phyloP scores from a whole-genome alignment of 2,113 vertebrate genomes.

The Leptosomus discolor region DNA sequence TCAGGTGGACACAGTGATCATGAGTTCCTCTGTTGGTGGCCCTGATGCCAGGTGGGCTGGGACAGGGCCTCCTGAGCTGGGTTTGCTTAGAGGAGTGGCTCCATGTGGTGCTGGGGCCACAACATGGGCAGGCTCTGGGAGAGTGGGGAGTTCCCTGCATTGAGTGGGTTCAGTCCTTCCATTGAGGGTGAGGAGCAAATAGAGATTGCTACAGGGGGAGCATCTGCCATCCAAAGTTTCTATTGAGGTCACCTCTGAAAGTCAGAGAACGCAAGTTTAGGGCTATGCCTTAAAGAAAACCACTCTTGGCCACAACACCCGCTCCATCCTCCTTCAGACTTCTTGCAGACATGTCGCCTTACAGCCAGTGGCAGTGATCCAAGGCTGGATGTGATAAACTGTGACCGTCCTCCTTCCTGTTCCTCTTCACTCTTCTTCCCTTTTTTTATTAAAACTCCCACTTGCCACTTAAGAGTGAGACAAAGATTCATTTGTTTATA shows the following conservation, averaged over 20 bases:
- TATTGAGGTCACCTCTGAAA: not conserved
- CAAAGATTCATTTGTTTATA: not conserved
- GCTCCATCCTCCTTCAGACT: not conserved
- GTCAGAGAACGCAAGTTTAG: not conserved
- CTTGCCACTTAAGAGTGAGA: not conserved
- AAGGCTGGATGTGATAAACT: not conserved
- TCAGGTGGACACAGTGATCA: fast-evolving
- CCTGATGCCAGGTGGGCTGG: not conserved
- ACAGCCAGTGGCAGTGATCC: not conserved
- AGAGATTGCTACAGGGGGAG: not conserved
- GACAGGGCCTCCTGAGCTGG: not conserved
- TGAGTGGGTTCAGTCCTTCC: fast-evolving
- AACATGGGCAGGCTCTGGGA: not conserved
- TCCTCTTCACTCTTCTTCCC: not conserved
- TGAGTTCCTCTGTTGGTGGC: not conserved
- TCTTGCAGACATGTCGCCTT: not conserved
- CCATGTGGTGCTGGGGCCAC: not conserved
- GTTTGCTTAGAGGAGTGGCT: not conserved
- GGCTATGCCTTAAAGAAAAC: not conserved
- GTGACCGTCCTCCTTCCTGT: not conserved
- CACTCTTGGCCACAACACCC: not conserved
- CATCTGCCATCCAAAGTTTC: not conserved
- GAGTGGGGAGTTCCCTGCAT: not conserved
- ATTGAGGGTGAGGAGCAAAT: not conserved
- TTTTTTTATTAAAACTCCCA: not conserved